phyloP scores from a whole-genome alignment of 2,797 vertebrate genomes.

The Sarcoramphus papa region DNA sequence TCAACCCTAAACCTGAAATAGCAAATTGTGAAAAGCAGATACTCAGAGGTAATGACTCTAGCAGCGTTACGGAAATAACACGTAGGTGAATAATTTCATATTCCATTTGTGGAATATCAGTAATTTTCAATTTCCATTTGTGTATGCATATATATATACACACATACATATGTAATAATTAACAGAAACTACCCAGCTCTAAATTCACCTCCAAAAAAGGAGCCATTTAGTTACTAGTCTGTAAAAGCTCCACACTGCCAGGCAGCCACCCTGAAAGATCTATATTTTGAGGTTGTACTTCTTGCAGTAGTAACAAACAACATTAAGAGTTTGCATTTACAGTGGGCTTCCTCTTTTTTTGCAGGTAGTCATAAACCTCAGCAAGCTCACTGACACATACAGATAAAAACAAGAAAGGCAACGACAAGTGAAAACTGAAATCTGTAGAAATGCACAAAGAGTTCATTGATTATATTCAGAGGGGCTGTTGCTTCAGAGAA shows the following conservation, averaged over 20 bases:
- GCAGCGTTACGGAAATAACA: not conserved
- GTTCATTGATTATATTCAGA: not conserved
- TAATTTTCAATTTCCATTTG: not conserved
- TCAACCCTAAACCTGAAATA: not conserved
- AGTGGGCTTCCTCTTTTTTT: not conserved
- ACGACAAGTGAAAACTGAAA: not conserved
- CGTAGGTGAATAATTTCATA: not conserved
- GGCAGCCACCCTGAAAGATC: not conserved
- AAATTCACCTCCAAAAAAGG: not conserved
- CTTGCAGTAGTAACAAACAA: not conserved
- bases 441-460: not conserved
- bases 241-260: not conserved
- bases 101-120: not conserved
- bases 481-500: not conserved
- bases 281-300: not conserved
- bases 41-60: not conserved
- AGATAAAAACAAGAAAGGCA: not conserved
- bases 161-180: not conserved
- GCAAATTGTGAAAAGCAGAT: not conserved
- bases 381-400: not conserved
- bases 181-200: not conserved
- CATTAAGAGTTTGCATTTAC: not conserved
- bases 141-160: rapidly evolving
- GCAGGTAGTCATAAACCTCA: not conserved
- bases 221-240: not conserved